Conservation (phyloP, 1,140 invertebrate genomes). For the Tetragonula clypearis region DNA sequence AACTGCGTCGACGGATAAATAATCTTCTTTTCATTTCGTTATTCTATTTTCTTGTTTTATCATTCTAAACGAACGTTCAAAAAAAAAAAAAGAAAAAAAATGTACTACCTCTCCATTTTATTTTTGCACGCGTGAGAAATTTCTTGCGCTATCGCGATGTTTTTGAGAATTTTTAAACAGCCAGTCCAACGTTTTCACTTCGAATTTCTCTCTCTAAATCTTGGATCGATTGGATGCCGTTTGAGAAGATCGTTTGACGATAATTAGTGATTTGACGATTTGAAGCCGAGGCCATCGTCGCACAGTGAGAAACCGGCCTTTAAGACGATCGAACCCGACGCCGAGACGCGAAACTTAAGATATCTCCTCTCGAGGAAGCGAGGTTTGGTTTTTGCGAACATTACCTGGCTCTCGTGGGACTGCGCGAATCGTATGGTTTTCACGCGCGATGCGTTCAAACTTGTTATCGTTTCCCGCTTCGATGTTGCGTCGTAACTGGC, state of each 20-base stretch:
- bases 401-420: slow-evolving; percentile 42
- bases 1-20: too few relatives aligned
- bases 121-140: too few relatives aligned
- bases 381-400: slow-evolving; percentile 28
- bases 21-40: too few relatives aligned
- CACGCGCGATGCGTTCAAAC: slow-evolving; percentile 36
- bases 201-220: background rate
- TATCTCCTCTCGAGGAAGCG: slow-evolving; percentile 37
- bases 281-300: background rate
- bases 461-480: slow-evolving; percentile 41
- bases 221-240: background rate
- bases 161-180: too few relatives aligned
- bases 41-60: too few relatives aligned
- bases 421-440: slow-evolving; percentile 45
- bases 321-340: slow-evolving; percentile 47
- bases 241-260: background rate
- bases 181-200: background rate
- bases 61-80: too few relatives aligned
- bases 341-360: slow-evolving; percentile 47
- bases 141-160: too few relatives aligned
- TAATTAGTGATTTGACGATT: background rate
- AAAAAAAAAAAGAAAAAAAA: too few relatives aligned
- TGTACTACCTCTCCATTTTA: too few relatives aligned
- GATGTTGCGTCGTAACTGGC: slow-evolving; percentile 21
- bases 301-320: slow-evolving; percentile 33